Conservation (phyloP, 2,888 invertebrate genomes). For the Tetheella fluctuosa region DNA sequence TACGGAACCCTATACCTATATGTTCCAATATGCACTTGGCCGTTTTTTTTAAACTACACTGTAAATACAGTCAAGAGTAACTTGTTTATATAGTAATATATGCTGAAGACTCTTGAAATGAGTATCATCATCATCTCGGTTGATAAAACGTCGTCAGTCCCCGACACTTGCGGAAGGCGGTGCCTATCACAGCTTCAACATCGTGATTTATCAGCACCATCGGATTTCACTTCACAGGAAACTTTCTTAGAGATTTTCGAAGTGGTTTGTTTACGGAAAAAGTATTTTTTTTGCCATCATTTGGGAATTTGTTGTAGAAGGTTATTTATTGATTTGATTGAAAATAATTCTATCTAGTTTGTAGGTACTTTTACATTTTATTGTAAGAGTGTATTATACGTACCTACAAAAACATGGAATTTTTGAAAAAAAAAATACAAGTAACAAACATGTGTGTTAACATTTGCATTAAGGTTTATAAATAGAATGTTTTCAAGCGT, state of each 20-base stretch:
- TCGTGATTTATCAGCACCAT: conserved; percentile 12
- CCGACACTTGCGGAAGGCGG: background rate
- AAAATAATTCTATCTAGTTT: too few species aligned
- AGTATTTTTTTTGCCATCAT: background rate
- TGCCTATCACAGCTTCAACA: background rate
- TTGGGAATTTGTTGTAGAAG: background rate
- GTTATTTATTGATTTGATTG: too few species aligned
- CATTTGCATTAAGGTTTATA: too few species aligned
- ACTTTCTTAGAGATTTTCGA: background rate
- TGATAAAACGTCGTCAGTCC: background rate
- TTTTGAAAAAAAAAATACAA: too few species aligned
- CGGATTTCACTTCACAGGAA: background rate
- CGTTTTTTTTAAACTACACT: too few species aligned
- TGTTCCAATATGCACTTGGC: too few species aligned
- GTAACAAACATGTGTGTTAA: too few species aligned
- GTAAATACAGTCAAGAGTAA: too few species aligned
- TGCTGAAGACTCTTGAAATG: background rate
- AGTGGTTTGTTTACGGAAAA: conserved; percentile 1
- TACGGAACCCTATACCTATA: too few species aligned
- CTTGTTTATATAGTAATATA: background rate
- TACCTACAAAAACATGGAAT: too few species aligned
- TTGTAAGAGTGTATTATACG: too few species aligned
- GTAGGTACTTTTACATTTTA: too few species aligned
- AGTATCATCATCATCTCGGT: conserved; percentile 8
- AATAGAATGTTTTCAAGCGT: background rate